Percentiles rank a stretch among this genome's conserved stretches.
These are phyloP conservation scores for Zoanthus solanderi DNA, from an alignment of 92 coral and sea anemone genomes.

Conservation along the genomic window DNA sequence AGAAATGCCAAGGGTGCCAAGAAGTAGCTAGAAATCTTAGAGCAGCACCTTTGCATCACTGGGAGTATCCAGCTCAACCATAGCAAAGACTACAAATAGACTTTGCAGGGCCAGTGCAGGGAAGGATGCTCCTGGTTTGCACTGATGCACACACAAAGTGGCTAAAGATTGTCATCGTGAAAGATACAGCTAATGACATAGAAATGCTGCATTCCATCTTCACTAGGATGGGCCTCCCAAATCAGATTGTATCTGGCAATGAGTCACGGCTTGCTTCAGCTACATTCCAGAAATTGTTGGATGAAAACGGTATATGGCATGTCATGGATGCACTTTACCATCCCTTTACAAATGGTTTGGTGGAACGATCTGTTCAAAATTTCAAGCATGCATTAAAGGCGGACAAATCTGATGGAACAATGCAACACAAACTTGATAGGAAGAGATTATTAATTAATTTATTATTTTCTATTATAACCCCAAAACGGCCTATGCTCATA, in stretches of 20 bases:
- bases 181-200: conserved; percentile 38
- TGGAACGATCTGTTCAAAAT: conserved; percentile 48
- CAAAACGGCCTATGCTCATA: too few species aligned
- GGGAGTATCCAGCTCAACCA: too few species aligned
- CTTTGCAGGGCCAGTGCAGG: too few species aligned
- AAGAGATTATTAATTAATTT: too few species aligned
- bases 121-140: too few species aligned
- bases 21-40: not conserved
- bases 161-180: conserved; percentile 29
- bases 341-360: conserved; percentile 30
- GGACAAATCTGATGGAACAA: not conserved
- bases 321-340: not conserved
- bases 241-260: too few species aligned
- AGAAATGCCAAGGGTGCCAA: not conserved
- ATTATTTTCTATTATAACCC: too few species aligned
- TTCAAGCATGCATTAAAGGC: conserved; percentile 43
- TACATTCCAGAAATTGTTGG: too few species aligned
- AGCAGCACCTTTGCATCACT: too few species aligned
- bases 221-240: conserved; percentile 34
- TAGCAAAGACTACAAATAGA: too few species aligned
- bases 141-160: too few species aligned
- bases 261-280: too few species aligned
- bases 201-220: not conserved
- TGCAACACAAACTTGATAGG: conserved; percentile 49
- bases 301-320: conserved; percentile 43